phyloP scores from a whole-genome alignment of 2,888 invertebrate species.

The Steinernema scapterisci region DNA sequence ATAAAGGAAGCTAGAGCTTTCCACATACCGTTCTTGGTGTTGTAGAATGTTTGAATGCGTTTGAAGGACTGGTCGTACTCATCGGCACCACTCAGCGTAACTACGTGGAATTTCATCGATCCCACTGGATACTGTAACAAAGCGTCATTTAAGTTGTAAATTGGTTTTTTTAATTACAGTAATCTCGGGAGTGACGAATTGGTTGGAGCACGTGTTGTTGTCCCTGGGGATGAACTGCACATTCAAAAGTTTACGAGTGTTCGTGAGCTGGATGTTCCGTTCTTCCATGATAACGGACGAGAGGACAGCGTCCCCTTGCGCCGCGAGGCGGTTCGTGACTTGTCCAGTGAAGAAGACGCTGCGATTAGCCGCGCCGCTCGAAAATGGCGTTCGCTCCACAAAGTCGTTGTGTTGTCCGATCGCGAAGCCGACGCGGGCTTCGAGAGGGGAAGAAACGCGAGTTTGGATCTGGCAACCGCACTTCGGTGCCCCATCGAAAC shows the following conservation, averaged over 20 bases:
- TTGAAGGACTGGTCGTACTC: conserved; percentile 34
- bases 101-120: background rate
- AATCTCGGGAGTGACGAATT: conserved; percentile 5
- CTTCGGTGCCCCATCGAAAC: background rate
- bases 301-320: background rate
- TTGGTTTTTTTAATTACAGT: background rate
- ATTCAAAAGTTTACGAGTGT: background rate
- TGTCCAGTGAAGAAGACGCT: conserved; percentile 2
- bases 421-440: conserved; percentile 5
- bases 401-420: background rate
- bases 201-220: conserved; percentile 6
- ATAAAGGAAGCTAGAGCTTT: too few relatives aligned
- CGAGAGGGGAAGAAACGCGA: background rate
- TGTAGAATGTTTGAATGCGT: conserved; percentile 33
- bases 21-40: conserved; percentile 14
- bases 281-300: background rate
- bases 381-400: conserved; percentile 17
- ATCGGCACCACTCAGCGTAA: conserved; percentile 4
- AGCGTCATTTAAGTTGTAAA: background rate
- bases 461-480: conserved; percentile 8
- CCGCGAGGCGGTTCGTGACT: background rate
- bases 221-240: background rate
- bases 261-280: background rate
- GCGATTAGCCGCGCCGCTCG: background rate
- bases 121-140: background rate